A percentile compares a stretch with the other conserved stretches of the same genome.
These are phyloP conservation scores for Cardiocondyla obscurior DNA, from an alignment of 1,140 invertebrate genomes.

Conservation along the genomic window DNA sequence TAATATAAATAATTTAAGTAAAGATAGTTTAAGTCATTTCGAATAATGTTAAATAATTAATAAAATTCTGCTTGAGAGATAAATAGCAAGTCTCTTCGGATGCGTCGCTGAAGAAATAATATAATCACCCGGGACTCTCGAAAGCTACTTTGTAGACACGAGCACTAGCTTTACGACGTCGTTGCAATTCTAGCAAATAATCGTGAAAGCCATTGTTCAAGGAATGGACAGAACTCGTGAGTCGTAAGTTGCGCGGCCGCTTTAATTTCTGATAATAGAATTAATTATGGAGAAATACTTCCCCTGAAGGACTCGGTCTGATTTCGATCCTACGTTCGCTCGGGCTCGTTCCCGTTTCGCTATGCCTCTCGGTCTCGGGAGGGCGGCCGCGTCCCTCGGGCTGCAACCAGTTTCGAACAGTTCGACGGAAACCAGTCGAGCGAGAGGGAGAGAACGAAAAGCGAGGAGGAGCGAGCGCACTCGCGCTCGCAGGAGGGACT, in stretches of 20 bases:
- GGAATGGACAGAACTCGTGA: neutral
- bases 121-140: neutral
- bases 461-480: constrained; percentile 45
- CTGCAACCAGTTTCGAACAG: constrained; percentile 81
- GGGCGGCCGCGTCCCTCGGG: constrained; percentile 68
- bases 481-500: constrained; percentile 77
- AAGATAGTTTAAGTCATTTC: neutral
- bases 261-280: constrained; percentile 67
- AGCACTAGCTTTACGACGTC: neutral
- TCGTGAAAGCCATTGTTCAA: constrained; percentile 7
- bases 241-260: neutral
- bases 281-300: constrained; percentile 66
- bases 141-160: neutral
- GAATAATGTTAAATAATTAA: neutral
- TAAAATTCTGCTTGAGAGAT: neutral
- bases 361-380: constrained; percentile 63
- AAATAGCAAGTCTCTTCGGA: neutral
- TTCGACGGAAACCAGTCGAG: constrained; percentile 81
- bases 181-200: constrained; percentile 29
- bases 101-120: neutral
- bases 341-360: constrained; percentile 62
- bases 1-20: neutral
- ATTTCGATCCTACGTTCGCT: constrained; percentile 62
- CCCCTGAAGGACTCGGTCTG: constrained; percentile 43
- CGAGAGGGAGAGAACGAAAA: constrained; percentile 70